These are phyloP conservation scores for Phymastichus coffea DNA, from an alignment of 1,140 invertebrate genomes.

Conservation along the genomic window DNA sequence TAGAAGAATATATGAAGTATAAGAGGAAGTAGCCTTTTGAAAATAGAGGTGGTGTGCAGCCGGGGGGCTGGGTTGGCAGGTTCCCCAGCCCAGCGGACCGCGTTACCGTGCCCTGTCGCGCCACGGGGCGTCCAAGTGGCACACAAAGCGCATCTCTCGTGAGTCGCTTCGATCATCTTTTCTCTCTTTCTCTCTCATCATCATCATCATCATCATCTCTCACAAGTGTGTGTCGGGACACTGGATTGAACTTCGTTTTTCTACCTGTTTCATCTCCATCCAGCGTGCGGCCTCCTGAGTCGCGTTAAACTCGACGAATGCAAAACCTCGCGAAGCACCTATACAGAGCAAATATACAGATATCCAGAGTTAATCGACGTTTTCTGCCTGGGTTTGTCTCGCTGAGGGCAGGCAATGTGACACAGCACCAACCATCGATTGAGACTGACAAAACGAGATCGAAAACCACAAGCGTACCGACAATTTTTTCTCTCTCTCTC, in stretches of 20 bases:
- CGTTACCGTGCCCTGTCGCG: slow-evolving; percentile 49
- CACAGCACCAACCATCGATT: slow-evolving; percentile 57
- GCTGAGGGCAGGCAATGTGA: slow-evolving; percentile 57
- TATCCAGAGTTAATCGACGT: slow-evolving; percentile 60
- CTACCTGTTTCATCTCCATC: slow-evolving; percentile 94
- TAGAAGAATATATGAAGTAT: slow-evolving; percentile 42
- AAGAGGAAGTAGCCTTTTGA: slow-evolving; percentile 52
- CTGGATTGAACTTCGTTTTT: slow-evolving; percentile 56
- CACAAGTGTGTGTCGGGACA: too few species aligned
- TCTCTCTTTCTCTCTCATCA: slow-evolving; percentile 16
- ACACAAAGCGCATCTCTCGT: slow-evolving; percentile 53
- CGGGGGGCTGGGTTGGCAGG: slow-evolving; percentile 47
- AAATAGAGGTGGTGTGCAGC: slow-evolving; percentile 43
- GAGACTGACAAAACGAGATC: slow-evolving; percentile 44
- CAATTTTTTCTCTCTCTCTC: slow-evolving; percentile 23
- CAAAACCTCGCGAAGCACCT: slow-evolving; percentile 88
- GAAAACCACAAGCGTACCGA: slow-evolving; percentile 50
- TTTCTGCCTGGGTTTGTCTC: slow-evolving; percentile 54
- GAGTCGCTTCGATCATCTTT: neutral
- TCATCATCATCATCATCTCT: too few species aligned
- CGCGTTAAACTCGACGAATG: slow-evolving; percentile 93
- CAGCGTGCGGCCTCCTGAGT: slow-evolving; percentile 84
- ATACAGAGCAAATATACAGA: slow-evolving; percentile 65
- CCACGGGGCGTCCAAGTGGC: slow-evolving; percentile 54
- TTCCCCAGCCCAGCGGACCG: slow-evolving; percentile 52